Conservation (phyloP, 2,888 invertebrate species). For the Papilio protenor region DNA sequence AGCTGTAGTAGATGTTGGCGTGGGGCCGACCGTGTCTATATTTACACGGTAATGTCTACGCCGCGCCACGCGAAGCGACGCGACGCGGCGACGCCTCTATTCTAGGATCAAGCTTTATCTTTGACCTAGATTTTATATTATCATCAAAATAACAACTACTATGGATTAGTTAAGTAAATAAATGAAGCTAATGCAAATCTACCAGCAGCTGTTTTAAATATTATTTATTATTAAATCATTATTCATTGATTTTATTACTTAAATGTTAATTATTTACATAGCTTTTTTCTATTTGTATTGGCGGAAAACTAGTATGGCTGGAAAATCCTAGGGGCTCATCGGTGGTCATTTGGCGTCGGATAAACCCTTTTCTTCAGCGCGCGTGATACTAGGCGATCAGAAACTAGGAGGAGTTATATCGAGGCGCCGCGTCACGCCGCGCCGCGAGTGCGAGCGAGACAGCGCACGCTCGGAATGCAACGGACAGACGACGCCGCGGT, state of each 20-base stretch:
- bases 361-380: conserved; percentile 85
- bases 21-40: conserved; percentile 59
- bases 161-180: conserved; percentile 31
- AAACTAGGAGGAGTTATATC: conserved; percentile 66
- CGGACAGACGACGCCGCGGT: conserved; percentile 66
- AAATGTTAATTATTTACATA: neutral
- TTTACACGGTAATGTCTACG: conserved; percentile 61
- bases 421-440: conserved; percentile 55
- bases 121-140: conserved; percentile 71
- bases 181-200: conserved; percentile 44
- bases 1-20: conserved; percentile 16
- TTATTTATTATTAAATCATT: neutral
- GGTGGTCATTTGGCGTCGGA: conserved; percentile 79
- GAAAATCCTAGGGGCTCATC: conserved; percentile 76
- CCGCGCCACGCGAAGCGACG: conserved; percentile 56
- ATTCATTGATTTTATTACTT: neutral
- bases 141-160: conserved; percentile 55
- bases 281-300: conserved; percentile 48
- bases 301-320: conserved; percentile 72
- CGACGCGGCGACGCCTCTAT: conserved; percentile 58
- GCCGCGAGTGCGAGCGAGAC: conserved; percentile 67
- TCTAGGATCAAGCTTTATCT: conserved; percentile 68
- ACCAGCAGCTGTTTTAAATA: conserved; percentile 14
- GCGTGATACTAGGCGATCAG: conserved; percentile 82
- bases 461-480: conserved; percentile 72